phyloP scores from a whole-genome alignment of 1,140 invertebrate genomes.

The Caerostris darwini region DNA sequence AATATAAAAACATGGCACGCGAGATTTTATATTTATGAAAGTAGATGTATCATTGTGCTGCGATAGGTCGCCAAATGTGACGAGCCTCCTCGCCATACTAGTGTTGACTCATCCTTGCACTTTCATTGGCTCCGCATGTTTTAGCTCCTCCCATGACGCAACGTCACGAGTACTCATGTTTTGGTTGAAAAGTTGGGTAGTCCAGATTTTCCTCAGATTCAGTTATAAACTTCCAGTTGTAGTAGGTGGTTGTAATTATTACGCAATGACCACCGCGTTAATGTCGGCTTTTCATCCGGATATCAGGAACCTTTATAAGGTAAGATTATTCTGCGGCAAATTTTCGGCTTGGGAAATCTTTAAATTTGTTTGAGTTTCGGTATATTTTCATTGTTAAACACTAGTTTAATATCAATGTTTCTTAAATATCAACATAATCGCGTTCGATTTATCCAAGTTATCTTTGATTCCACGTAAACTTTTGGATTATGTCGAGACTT shows the following conservation, averaged over 20 bases:
- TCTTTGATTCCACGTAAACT: background rate
- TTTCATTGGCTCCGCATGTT: conserved; percentile 13
- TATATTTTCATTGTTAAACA: background rate
- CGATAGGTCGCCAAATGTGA: conserved; percentile 68
- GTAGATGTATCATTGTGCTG: background rate
- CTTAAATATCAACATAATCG: background rate
- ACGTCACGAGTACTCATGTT: conserved; percentile 60
- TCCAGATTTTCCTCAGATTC: conserved; percentile 11
- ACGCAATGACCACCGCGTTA: conserved; percentile 64
- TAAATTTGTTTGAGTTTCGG: background rate
- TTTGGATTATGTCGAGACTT: background rate
- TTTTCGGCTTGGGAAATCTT: background rate
- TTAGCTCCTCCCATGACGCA: conserved; percentile 11
- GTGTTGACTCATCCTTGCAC: conserved; percentile 27
- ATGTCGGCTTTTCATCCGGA: conserved; percentile 59
- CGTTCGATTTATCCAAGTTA: background rate
- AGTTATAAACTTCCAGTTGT: background rate
- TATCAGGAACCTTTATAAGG: conserved; percentile 63
- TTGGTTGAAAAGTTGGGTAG: conserved; percentile 74
- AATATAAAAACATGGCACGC: too few relatives aligned
- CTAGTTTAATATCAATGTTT: background rate
- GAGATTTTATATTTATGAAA: background rate
- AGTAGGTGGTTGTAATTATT: conserved; percentile 41
- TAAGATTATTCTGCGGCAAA: background rate
- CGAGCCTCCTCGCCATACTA: background rate